phyloP scores from a whole-genome alignment of 2,113 vertebrate genomes.

The Menura novaehollandiae region DNA sequence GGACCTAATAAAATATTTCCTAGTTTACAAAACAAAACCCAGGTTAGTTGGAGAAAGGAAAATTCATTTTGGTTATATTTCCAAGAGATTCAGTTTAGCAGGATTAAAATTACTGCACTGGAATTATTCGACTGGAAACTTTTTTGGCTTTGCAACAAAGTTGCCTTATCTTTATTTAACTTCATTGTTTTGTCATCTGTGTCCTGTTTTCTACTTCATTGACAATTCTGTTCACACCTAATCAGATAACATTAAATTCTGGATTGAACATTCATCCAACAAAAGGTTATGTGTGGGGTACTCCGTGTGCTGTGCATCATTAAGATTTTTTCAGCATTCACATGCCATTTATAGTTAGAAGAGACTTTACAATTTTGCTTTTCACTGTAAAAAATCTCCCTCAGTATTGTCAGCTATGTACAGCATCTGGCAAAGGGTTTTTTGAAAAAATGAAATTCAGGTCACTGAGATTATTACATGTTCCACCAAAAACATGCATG shows the following conservation, averaged over 20 bases:
- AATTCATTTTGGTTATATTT: neutral
- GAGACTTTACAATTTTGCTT: constrained; percentile 4
- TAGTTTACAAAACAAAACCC: neutral
- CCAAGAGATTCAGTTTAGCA: neutral
- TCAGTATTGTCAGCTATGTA: neutral
- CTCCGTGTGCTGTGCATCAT: neutral
- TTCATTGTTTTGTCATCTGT: constrained; percentile 63
- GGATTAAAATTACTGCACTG: neutral
- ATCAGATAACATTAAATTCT: constrained; percentile 51
- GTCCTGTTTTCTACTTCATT: constrained; percentile 67
- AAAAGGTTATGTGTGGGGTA: neutral
- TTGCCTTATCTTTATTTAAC: constrained; percentile 44
- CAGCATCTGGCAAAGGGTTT: neutral
- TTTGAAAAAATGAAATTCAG: neutral
- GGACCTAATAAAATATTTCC: neutral
- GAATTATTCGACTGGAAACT: constrained; percentile 19
- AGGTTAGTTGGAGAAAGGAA: neutral
- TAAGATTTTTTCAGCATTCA: neutral
- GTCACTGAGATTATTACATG: neutral
- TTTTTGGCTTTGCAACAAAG: constrained; percentile 20
- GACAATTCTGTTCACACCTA: constrained; percentile 63
- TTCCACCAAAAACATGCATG: neutral
- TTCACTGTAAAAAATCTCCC: neutral
- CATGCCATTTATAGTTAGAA: neutral
- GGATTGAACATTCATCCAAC: constrained; percentile 22